Conservation (phyloP, 2,113 vertebrate species). For the Nerophis ophidion region DNA sequence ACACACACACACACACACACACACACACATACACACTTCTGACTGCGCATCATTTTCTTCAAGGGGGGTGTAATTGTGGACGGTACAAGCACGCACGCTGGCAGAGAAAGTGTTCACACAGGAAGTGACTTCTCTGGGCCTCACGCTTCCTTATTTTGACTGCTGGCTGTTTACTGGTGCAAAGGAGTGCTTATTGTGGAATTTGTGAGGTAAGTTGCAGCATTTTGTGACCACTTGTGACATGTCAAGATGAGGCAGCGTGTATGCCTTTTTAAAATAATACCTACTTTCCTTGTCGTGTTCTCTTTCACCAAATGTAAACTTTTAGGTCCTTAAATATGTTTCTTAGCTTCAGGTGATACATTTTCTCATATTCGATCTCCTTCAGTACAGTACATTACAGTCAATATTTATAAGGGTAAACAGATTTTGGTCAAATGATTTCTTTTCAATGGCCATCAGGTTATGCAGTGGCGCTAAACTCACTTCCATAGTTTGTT, state of each 20-base stretch:
- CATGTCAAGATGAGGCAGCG: background rate
- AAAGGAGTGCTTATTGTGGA: constrained; percentile 41
- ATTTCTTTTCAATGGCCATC: constrained; percentile 22
- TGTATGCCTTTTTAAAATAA: background rate
- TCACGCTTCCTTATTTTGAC: constrained; percentile 56
- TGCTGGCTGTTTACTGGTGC: constrained; percentile 14
- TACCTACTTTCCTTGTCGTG: background rate
- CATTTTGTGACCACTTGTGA: constrained; percentile 29
- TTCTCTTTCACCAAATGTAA: too few species aligned
- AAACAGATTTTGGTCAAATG: constrained; percentile 23
- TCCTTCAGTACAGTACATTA: background rate
- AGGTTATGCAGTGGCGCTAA: background rate
- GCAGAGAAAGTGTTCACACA: constrained; percentile 25
- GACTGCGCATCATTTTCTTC: constrained; percentile 71
- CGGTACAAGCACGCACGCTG: constrained; percentile 41
- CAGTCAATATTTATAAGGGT: background rate
- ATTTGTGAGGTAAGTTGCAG: constrained; percentile 55
- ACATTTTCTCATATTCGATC: background rate
- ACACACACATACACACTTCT: constrained; percentile 56
- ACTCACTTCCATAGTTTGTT: constrained; percentile 23
- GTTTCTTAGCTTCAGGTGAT: background rate
- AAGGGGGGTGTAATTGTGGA: constrained; percentile 66
- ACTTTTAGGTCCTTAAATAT: too few species aligned
- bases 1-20: constrained; percentile 41
- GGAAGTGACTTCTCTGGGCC: constrained; percentile 60